A percentile compares a stretch with the other conserved stretches of the same genome.
Conservation (phyloP, 2,888 invertebrate species). For the Cheilosia pagana region DNA sequence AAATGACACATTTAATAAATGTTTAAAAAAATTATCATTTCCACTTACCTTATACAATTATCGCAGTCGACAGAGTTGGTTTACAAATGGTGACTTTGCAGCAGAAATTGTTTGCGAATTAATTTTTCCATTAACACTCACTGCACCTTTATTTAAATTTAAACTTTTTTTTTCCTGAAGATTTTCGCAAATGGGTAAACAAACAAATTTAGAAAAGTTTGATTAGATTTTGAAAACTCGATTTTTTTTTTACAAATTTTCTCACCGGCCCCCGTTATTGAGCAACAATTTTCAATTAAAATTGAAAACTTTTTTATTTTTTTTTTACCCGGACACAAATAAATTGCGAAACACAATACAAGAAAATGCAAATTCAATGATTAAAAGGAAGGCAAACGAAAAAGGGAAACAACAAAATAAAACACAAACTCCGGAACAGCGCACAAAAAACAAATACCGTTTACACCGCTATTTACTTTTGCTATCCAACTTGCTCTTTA, state of each 20-base stretch:
- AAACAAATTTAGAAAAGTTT: conserved; percentile 30
- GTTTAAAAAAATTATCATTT: too few relatives aligned
- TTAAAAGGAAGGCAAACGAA: conserved; percentile 9
- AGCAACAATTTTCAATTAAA: conserved; percentile 69
- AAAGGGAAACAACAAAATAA: conserved; percentile 6
- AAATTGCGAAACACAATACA: conserved; percentile 17
- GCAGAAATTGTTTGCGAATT: conserved; percentile 39
- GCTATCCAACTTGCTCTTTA: neutral
- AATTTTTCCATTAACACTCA: conserved; percentile 58
- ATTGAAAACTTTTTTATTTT: conserved; percentile 53
- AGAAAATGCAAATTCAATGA: conserved; percentile 32
- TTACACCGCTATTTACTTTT: conserved; percentile 48
- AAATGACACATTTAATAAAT: too few relatives aligned
- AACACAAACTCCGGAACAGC: conserved; percentile 9
- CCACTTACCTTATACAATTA: neutral
- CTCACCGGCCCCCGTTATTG: conserved; percentile 5
- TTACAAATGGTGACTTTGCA: neutral
- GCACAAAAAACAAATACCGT: conserved; percentile 13
- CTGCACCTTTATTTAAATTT: conserved; percentile 40
- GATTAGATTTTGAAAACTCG: conserved; percentile 12
- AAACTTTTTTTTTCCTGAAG: neutral
- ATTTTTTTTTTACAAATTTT: conserved; percentile 12
- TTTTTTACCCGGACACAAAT: conserved; percentile 20
- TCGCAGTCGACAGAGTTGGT: conserved; percentile 9
- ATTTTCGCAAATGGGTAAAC: conserved; percentile 8